phyloP scores from a whole-genome alignment of 1,140 invertebrate genomes.

The Hyposmocoma kahamanoa region DNA sequence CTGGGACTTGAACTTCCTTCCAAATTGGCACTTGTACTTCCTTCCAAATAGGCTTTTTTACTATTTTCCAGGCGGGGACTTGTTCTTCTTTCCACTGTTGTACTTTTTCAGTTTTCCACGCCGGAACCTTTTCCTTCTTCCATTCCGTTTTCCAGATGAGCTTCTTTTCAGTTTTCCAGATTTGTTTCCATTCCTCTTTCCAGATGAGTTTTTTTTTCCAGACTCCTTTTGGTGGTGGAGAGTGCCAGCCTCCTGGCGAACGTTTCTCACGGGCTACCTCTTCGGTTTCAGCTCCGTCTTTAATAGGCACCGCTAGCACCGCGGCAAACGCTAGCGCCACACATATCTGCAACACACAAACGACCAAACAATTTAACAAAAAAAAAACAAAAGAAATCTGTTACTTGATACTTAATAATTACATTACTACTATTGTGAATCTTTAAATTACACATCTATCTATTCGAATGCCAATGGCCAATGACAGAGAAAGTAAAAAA shows the following conservation, averaged over 20 bases:
- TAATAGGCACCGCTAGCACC: constrained; percentile 42
- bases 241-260: constrained; percentile 63
- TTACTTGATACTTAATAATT: neutral
- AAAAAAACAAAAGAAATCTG: neutral
- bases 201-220: constrained; percentile 84
- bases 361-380: neutral
- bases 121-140: constrained; percentile 77
- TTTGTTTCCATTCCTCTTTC: constrained; percentile 84
- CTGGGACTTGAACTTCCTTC: constrained; percentile 79
- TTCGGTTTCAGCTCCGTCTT: constrained; percentile 31
- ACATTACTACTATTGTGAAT: neutral
- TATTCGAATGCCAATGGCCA: neutral
- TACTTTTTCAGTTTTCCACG: constrained; percentile 78
- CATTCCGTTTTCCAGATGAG: constrained; percentile 79
- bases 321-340: constrained; percentile 42
- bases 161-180: constrained; percentile 84
- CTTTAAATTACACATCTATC: neutral
- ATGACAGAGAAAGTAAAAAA: neutral
- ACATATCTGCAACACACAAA: constrained; percentile 36
- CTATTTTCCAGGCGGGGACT: constrained; percentile 78
- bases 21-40: constrained; percentile 78
- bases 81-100: constrained; percentile 80
- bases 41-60: constrained; percentile 79
- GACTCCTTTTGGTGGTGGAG: constrained; percentile 77
- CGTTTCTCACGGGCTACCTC: constrained; percentile 45